phyloP scores from a whole-genome alignment of 2,797 vertebrate genomes.

The Gymnothorax reevesii region DNA sequence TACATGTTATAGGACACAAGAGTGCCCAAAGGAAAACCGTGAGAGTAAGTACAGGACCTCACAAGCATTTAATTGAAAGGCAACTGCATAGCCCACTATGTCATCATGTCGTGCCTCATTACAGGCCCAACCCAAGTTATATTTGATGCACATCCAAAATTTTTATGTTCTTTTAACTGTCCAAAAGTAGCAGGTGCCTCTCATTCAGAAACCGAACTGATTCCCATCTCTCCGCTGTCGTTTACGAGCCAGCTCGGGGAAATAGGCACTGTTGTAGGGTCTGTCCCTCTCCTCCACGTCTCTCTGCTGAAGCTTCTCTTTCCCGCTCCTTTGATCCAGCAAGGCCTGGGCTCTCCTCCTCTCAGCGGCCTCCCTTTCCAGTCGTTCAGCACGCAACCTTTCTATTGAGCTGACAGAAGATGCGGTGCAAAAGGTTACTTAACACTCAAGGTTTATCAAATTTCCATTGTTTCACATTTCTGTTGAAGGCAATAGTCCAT shows the following conservation, averaged over 20 bases:
- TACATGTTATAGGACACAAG: too few relatives aligned
- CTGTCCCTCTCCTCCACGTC: conserved; percentile 72
- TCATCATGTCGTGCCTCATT: too few relatives aligned
- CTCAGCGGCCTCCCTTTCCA: conserved; percentile 77
- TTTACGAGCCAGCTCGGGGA: conserved; percentile 81
- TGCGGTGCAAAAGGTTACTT: background rate
- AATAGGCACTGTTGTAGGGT: conserved; percentile 84
- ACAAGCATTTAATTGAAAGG: too few relatives aligned
- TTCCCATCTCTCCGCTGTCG: conserved; percentile 69
- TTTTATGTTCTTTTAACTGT: background rate
- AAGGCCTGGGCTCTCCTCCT: conserved; percentile 70
- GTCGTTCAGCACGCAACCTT: conserved; percentile 75
- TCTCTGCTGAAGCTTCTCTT: conserved; percentile 49
- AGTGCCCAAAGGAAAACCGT: too few relatives aligned
- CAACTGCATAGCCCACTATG: too few relatives aligned
- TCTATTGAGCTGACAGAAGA: conserved; percentile 67
- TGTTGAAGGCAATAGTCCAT: background rate
- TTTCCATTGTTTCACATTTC: background rate
- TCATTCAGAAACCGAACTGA: conserved; percentile 51
- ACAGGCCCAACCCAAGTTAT: background rate
- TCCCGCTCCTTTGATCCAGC: conserved; percentile 63
- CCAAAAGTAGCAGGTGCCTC: background rate
- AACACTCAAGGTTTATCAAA: background rate
- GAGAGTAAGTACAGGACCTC: too few relatives aligned
- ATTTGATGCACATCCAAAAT: background rate